phyloP scores from a whole-genome alignment of 2,797 vertebrate genomes.

The Remorina albescens region DNA sequence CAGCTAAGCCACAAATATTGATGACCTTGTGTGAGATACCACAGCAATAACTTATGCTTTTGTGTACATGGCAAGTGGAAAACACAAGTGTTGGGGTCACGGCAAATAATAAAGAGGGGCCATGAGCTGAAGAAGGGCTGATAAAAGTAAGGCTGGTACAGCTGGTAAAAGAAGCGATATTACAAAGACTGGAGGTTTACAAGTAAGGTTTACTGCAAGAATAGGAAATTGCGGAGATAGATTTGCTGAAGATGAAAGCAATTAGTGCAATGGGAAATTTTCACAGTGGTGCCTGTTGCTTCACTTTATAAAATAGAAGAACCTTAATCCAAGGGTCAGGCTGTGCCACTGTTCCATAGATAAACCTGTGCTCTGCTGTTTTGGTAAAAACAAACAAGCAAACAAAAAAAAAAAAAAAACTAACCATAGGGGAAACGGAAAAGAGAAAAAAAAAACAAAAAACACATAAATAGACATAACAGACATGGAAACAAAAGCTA shows the following conservation, averaged over 20 bases:
- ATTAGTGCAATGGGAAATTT: slow-evolving; percentile 32
- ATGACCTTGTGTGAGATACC: slow-evolving; percentile 63
- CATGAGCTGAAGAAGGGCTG: slow-evolving; percentile 33
- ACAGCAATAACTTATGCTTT: slow-evolving; percentile 48
- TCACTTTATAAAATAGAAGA: slow-evolving; percentile 23
- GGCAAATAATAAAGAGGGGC: no score
- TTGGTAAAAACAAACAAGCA: no score
- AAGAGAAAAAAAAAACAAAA: neutral
- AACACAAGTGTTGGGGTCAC: no score
- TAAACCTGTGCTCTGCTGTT: slow-evolving; percentile 6
- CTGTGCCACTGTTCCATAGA: slow-evolving; percentile 8
- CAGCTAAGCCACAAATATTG: slow-evolving; percentile 32
- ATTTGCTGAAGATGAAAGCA: slow-evolving; percentile 38
- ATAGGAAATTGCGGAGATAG: slow-evolving; percentile 6
- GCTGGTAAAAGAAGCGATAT: slow-evolving; percentile 10
- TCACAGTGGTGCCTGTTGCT: slow-evolving; percentile 10
- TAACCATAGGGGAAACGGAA: neutral
- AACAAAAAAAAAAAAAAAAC: slow-evolving; percentile 2
- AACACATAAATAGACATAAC: neutral
- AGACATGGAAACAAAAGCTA: neutral
- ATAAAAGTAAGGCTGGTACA: slow-evolving; percentile 44
- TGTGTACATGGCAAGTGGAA: slow-evolving; percentile 50
- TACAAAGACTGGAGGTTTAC: slow-evolving; percentile 4
- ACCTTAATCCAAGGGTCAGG: slow-evolving; percentile 9
- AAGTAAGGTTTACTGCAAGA: neutral